Evolutionary conservation across 92 coral and sea anemone species (phyloP), one percentile per base, ranked within the genome.

Genomic region (Bergia puertoricense): DNA sequence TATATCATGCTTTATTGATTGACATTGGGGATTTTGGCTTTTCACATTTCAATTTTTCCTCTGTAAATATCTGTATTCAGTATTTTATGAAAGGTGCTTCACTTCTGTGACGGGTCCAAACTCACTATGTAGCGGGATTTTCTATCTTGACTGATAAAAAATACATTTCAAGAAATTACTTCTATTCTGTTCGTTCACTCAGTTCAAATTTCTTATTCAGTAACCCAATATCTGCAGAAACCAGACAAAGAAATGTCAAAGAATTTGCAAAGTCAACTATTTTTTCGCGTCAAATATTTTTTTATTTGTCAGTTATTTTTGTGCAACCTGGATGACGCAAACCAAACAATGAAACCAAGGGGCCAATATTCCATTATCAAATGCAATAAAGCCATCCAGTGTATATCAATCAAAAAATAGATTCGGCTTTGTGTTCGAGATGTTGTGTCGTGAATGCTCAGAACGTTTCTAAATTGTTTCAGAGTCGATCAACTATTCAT

Each of bases 291-390:
- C 72, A 80, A 30, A 48, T 15, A 46, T 80, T 14, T 57, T 13
- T 51, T 80, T 56, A 46, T 80, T 38, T 57, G 13, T 56, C 30
- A 30, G 30, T 30, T 30, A 30, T 37, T n/a, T 80, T 15, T 9
- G 39, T 54, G 2, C 14, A 80, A 30, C 72, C 65, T 38, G 30
- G 62, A 80, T 80, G 85, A 80, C 85, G 85, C 46, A 37, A 80
- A 18, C 30, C 69, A 20, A 2, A 62, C 71, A 80, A 80, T 80
- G 40, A 56, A 39, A 8, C 14, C 36, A 54, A 0, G 1, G 50
- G 85, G 48, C 85, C 73, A 15, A 56, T 56, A 80, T 80, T 36
- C 69, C 69, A 62, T 18, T 57, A 80, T 80, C 39, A 73, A 73
- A 38, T 73, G 30, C n/a, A 16, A 18, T 22, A 62, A 62, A 6